phyloP scores from a whole-genome alignment of 2,888 invertebrate species.

The Pyralis farinalis region DNA sequence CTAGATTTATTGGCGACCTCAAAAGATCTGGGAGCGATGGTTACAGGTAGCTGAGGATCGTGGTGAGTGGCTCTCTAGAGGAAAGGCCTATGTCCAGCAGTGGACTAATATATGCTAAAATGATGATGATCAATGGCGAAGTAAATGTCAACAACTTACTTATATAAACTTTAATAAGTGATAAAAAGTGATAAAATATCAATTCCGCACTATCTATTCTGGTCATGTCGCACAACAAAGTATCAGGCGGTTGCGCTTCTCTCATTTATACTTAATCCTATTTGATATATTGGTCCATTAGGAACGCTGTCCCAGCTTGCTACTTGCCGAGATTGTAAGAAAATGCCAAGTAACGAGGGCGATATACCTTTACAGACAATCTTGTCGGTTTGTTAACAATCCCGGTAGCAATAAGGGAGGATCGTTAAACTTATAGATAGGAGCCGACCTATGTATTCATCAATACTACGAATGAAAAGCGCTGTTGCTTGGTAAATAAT shows the following conservation, averaged over 20 bases:
- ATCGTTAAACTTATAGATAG: neutral
- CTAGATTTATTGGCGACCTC: no score
- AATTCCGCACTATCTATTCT: constrained; percentile 47
- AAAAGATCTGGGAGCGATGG: no score
- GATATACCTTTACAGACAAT: constrained; percentile 44
- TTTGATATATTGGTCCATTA: constrained; percentile 77
- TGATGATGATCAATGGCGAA: no score
- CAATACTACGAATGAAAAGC: neutral
- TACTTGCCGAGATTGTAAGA: constrained; percentile 62
- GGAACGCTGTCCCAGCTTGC: constrained; percentile 57
- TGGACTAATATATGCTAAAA: no score
- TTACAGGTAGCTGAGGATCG: no score
- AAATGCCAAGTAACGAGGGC: constrained; percentile 49
- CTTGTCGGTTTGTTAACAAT: constrained; percentile 22
- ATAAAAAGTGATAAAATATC: constrained; percentile 37
- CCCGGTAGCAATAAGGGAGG: neutral
- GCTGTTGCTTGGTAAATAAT: constrained; percentile 26
- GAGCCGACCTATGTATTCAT: neutral
- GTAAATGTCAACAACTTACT: no score
- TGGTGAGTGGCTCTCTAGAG: no score
- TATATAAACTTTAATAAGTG: constrained; percentile 16
- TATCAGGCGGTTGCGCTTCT: constrained; percentile 56
- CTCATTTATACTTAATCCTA: constrained; percentile 74
- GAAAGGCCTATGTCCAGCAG: no score
- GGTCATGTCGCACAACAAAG: constrained; percentile 59